phyloP scores from a whole-genome alignment of 2,888 invertebrate genomes.

The Spodoptera picta region DNA sequence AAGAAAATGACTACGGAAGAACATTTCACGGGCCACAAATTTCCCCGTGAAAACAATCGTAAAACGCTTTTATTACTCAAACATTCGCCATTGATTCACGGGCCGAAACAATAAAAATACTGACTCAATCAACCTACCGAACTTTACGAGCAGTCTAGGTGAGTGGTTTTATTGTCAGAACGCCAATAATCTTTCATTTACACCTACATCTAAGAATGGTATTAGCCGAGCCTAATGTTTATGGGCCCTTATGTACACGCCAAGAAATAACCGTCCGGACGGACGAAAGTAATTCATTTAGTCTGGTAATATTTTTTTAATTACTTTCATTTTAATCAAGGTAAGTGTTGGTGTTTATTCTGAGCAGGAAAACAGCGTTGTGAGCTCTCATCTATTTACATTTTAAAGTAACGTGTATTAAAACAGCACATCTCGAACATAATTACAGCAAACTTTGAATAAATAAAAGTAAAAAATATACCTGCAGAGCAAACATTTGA shows the following conservation, averaged over 20 bases:
- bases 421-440: constrained; percentile 24
- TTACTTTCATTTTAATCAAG: constrained; percentile 49
- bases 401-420: constrained; percentile 20
- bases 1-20: constrained; percentile 80
- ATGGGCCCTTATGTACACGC: constrained; percentile 36
- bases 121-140: constrained; percentile 87
- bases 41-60: constrained; percentile 87
- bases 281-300: constrained; percentile 45
- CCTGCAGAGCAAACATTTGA: constrained; percentile 39
- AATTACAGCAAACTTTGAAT: constrained; percentile 18
- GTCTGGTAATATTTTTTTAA: constrained; percentile 41
- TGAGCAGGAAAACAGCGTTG: constrained; percentile 8
- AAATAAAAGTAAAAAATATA: constrained; percentile 19
- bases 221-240: constrained; percentile 57
- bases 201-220: constrained; percentile 71
- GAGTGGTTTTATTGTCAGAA: constrained; percentile 82
- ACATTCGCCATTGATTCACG: constrained; percentile 88
- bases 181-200: constrained; percentile 82
- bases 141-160: constrained; percentile 85
- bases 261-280: constrained; percentile 20
- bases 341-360: constrained; percentile 35
- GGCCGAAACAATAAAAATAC: constrained; percentile 87
- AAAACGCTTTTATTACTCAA: constrained; percentile 86
- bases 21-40: constrained; percentile 87
- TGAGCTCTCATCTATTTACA: constrained; percentile 11